Conservation (phyloP, 2,888 invertebrate species). For the Drosophila demipolita region DNA sequence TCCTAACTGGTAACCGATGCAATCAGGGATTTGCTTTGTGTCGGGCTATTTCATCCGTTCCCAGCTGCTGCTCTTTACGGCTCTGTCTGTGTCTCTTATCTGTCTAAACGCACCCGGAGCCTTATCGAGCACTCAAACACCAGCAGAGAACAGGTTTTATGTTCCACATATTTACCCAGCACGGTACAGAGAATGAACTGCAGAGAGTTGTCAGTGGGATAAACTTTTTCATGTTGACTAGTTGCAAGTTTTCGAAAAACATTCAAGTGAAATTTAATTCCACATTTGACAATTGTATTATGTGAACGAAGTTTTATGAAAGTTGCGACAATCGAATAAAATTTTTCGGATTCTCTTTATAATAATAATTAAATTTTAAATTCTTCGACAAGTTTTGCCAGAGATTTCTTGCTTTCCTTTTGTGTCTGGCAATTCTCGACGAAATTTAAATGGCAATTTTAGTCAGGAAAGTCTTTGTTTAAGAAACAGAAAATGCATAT, state of each 20-base stretch:
- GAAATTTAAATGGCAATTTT: neutral
- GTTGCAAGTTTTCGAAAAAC: neutral
- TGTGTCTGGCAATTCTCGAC: neutral
- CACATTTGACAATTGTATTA: neutral
- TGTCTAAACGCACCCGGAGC: constrained; percentile 28
- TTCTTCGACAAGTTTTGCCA: neutral
- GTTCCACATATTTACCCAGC: constrained; percentile 23
- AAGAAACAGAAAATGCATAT: neutral
- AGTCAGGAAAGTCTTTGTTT: neutral
- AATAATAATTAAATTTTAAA: neutral
- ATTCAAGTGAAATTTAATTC: constrained; percentile 1
- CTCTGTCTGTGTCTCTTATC: constrained; percentile 17
- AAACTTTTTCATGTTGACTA: constrained; percentile 16
- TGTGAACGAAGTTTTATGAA: neutral
- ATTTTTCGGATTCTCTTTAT: neutral
- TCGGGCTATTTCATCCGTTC: constrained; percentile 8
- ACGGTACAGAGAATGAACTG: constrained; percentile 1
- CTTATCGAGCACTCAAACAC: constrained; percentile 27
- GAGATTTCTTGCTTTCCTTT: neutral
- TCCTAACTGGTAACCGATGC: constrained; percentile 29
- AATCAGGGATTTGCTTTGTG: constrained; percentile 43
- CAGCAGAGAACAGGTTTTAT: neutral
- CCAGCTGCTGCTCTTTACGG: constrained; percentile 4
- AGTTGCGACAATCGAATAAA: neutral
- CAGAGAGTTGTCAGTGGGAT: neutral